Percentiles rank a stretch among this genome's conserved stretches.
phyloP scores from a whole-genome alignment of 1,140 invertebrate genomes.

The Oedothorax gibbosus region DNA sequence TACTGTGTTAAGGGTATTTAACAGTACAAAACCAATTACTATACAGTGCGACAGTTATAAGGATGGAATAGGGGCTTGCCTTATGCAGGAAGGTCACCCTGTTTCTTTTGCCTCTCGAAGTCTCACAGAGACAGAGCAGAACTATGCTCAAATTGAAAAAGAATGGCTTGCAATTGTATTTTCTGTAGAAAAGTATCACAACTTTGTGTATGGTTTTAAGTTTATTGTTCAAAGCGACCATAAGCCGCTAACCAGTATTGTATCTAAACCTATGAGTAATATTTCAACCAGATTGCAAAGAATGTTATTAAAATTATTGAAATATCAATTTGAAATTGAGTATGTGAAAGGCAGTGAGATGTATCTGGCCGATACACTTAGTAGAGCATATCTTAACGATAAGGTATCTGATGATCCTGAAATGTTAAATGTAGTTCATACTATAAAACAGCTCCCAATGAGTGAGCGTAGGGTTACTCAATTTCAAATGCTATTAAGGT shows the following conservation, averaged over 20 bases:
- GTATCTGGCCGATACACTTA: conserved; percentile 53
- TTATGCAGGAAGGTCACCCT: conserved; percentile 58
- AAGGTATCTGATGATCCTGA: neutral
- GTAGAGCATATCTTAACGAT: conserved; percentile 44
- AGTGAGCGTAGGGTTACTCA: conserved; percentile 3
- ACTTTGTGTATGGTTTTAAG: conserved; percentile 67
- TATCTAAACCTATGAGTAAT: conserved; percentile 50
- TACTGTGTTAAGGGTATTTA: conserved; percentile 45
- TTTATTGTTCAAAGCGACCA: conserved; percentile 67
- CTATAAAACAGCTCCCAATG: neutral
- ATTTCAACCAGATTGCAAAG: conserved; percentile 45
- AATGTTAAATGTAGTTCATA: conserved; percentile 4
- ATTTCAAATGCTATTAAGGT: conserved; percentile 13
- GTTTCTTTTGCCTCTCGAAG: conserved; percentile 69
- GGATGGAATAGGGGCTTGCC: conserved; percentile 23
- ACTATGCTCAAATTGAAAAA: conserved; percentile 71
- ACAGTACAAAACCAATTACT: neutral
- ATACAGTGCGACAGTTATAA: conserved; percentile 49
- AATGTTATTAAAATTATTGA: conserved; percentile 49
- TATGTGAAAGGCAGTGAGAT: conserved; percentile 43
- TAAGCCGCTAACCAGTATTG: conserved; percentile 61
- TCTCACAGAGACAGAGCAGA: conserved; percentile 68
- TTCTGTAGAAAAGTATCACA: conserved; percentile 68
- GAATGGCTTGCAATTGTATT: conserved; percentile 72
- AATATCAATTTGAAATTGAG: conserved; percentile 42